Evolutionary conservation across 2,113 vertebrate species (phyloP).

Genomic region (Sander lucioperca): DNA sequence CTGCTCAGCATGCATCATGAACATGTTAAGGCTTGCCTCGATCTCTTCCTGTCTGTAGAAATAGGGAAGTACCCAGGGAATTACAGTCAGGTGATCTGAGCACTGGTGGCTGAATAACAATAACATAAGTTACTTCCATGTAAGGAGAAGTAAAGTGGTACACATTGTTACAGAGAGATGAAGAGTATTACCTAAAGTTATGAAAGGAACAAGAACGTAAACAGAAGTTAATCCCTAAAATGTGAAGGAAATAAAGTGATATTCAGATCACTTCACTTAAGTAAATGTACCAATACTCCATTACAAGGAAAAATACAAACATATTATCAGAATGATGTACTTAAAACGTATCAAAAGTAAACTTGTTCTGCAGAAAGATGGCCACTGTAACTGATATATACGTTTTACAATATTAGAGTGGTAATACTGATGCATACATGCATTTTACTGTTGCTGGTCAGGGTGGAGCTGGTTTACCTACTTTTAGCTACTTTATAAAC

Average conservation of each 20-base stretch:
- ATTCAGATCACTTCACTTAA: neutral
- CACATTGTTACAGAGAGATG: neutral
- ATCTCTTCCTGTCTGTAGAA: fast-evolving
- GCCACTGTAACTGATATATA: neutral
- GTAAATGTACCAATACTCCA: neutral
- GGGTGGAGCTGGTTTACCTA: neutral
- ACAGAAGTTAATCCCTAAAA: neutral
- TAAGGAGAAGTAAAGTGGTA: neutral
- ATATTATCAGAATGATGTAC: neutral
- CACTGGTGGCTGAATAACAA: neutral
- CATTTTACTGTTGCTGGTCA: neutral
- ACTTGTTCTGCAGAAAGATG: neutral
- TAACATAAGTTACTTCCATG: neutral
- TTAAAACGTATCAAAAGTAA: neutral
- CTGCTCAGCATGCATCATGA: neutral
- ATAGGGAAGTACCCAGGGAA: constrained; percentile 5
- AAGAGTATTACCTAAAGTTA: too few relatives aligned
- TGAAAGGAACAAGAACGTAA: neutral
- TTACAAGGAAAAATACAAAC: too few relatives aligned
- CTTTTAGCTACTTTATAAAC: too few relatives aligned
- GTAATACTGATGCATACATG: neutral
- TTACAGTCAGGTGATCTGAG: constrained; percentile 24
- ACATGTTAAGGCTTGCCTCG: constrained; percentile 32
- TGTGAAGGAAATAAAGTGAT: neutral
- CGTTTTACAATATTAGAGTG: neutral